These are phyloP conservation scores for Prionchulus punctatus DNA, from an alignment of 2,888 invertebrate species.

Conservation along the genomic window DNA sequence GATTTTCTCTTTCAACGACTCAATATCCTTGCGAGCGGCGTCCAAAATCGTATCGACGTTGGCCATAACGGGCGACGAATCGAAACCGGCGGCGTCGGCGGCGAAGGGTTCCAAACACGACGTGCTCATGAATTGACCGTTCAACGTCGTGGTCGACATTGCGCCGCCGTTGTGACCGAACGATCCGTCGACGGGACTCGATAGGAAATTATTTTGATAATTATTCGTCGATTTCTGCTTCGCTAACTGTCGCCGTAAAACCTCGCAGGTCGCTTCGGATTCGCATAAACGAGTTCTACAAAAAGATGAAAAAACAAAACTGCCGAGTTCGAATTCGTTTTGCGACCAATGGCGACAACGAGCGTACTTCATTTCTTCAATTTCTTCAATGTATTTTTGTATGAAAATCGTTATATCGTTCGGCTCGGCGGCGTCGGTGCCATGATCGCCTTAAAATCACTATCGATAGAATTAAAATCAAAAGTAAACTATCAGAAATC, in stretches of 20 bases:
- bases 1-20: conserved; percentile 21
- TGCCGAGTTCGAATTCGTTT: not conserved
- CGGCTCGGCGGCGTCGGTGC: no score
- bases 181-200: not conserved
- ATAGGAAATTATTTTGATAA: not conserved
- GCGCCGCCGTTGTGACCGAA: not conserved
- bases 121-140: no score
- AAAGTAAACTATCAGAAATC: no score
- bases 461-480: no score
- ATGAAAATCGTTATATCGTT: conserved; percentile 55
- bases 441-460: no score
- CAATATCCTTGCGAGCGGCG: conserved; percentile 62
- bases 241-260: conserved; percentile 42
- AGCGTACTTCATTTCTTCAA: conserved; percentile 57
- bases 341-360: conserved; percentile 6
- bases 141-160: not conserved
- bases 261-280: conserved; percentile 60
- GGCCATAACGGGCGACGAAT: not conserved
- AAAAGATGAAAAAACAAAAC: conserved; percentile 9
- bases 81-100: not conserved
- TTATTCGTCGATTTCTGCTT: conserved; percentile 7
- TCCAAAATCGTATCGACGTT: no score
- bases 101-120: not conserved
- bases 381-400: conserved; percentile 70
- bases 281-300: conserved; percentile 61